Percentiles rank a stretch among this genome's conserved stretches.
These are phyloP conservation scores for Peucedramus taeniatus DNA, from an alignment of 2,113 vertebrate species.

Conservation along the genomic window DNA sequence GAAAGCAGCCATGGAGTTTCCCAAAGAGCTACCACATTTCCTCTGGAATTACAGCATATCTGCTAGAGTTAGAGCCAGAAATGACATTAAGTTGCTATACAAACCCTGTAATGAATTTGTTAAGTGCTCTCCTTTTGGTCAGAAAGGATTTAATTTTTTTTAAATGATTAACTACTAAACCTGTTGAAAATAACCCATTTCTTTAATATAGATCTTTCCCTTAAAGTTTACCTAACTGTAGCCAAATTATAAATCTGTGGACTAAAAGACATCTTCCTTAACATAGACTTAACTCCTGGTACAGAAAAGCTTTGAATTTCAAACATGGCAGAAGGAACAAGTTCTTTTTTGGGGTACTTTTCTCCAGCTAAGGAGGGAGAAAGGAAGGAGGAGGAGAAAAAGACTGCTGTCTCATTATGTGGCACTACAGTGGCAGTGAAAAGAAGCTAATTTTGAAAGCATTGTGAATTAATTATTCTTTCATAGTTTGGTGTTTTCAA, in stretches of 20 bases:
- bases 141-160: background rate
- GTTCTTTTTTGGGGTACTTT: background rate
- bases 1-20: background rate
- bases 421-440: background rate
- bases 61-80: background rate
- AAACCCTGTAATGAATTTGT: background rate
- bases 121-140: background rate
- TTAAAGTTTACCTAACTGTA: background rate
- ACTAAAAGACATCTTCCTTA: background rate
- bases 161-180: background rate
- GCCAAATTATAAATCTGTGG: background rate
- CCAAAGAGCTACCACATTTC: background rate
- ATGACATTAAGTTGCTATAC: background rate
- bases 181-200: background rate
- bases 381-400: background rate
- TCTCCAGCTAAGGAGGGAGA: background rate
- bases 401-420: rapidly evolving
- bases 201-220: background rate
- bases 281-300: background rate
- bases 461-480: background rate
- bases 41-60: background rate
- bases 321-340: background rate
- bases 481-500: background rate
- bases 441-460: background rate
- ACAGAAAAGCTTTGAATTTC: background rate